These are phyloP conservation scores for Melanostoma mellinum DNA, from an alignment of 2,888 invertebrate genomes.

Conservation along the genomic window DNA sequence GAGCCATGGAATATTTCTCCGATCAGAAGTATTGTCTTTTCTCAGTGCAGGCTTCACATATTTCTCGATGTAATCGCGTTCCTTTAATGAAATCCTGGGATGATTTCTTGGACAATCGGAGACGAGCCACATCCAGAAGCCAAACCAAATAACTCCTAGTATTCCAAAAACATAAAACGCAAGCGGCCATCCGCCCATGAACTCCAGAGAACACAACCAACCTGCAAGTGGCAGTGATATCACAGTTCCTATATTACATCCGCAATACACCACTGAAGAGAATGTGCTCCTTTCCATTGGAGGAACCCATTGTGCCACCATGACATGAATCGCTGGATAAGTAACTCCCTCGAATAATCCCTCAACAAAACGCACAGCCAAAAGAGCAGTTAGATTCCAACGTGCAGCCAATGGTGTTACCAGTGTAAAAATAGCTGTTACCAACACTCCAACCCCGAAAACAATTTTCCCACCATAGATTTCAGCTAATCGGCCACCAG, in stretches of 20 bases:
- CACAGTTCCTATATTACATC: slow-evolving; percentile 95
- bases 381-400: slow-evolving; percentile 85
- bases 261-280: slow-evolving; percentile 93
- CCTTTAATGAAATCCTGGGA: slow-evolving; percentile 88
- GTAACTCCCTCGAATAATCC: slow-evolving; percentile 95
- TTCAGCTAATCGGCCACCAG: slow-evolving; percentile 92
- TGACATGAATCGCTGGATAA: slow-evolving; percentile 96
- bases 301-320: slow-evolving; percentile 96
- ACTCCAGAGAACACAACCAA: slow-evolving; percentile 89
- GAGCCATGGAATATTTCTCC: slow-evolving; percentile 87
- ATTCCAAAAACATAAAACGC: slow-evolving; percentile 93
- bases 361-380: slow-evolving; percentile 89
- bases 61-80: slow-evolving; percentile 87
- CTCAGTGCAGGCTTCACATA: slow-evolving; percentile 71
- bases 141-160: slow-evolving; percentile 92
- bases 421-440: slow-evolving; percentile 92
- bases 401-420: slow-evolving; percentile 91
- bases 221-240: slow-evolving; percentile 92
- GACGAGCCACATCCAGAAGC: slow-evolving; percentile 89
- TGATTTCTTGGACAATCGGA: slow-evolving; percentile 89
- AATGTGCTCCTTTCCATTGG: slow-evolving; percentile 95
- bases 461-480: slow-evolving; percentile 92
- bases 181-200: slow-evolving; percentile 92
- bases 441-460: slow-evolving; percentile 90
- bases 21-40: slow-evolving; percentile 78